Base-by-base conservation (phyloP, 2,797 vertebrate genomes). In the Notolepis coatsorum region DNA sequence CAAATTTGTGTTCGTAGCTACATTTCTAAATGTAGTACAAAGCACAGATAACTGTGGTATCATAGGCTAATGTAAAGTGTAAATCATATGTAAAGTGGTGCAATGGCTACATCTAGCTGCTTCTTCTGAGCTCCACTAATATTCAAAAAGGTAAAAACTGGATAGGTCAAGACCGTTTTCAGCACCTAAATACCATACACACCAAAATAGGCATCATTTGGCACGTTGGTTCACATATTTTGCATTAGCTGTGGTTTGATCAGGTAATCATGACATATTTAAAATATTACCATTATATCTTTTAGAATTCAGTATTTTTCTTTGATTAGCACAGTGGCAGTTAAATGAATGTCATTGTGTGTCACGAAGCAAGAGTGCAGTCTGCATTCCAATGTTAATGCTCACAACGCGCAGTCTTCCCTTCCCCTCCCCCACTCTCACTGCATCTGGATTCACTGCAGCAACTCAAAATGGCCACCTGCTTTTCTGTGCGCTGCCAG, bases 391-490 rank as follows among this genome's bases (percentile, higher is more conserved):
- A 81, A 84, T 71, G 72, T 75, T 75, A 81, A 68, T 69, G 81
- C 79, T 73, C 74, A 79, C 51, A 31, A 71, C 67, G 74, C 80
- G 76, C 75, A 68, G 64, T 76, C 64, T 51, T 73, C 73, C 80
- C 64, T 51, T 73, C 73, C 80, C 83, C 55, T 75, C 74, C 79
- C 85, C 85, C 80, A 77, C 63, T 1, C 60, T 54, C 67, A 30
- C 61, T 84, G 83, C 79, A 85, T 89, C 81, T 86, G 84, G 87
- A 85, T 84, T 62, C 77, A 88, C 74, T 88, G 88, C 88, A 77
- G 54, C 59, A 79, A 84, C 84, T 84, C 83, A 92, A 91, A 90
- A 91, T 90, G 91, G 88, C 88, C 82, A 89, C 89, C 82, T 79
- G 81, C 72, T 79, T 72, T 80, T 65, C 77, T 77, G 77, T 61